Conservation (phyloP, 2,888 invertebrate species). For the Hyles lineata region DNA sequence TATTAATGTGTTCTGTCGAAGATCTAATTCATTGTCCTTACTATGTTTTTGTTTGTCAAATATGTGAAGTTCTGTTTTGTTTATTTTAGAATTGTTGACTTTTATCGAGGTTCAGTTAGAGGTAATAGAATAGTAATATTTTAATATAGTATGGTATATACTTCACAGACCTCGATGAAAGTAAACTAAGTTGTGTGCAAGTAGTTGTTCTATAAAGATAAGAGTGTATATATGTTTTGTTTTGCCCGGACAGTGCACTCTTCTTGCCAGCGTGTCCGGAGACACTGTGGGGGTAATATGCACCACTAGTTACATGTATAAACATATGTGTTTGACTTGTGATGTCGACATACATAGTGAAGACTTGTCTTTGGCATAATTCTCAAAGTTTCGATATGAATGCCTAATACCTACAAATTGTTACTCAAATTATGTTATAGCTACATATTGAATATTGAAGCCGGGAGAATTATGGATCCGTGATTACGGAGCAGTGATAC, state of each 20-base stretch:
- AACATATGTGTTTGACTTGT: constrained; percentile 25
- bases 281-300: constrained; percentile 67
- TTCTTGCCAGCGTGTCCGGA: constrained; percentile 72
- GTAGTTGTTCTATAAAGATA: constrained; percentile 31
- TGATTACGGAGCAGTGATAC: no score
- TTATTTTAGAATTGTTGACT: no score
- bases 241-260: constrained; percentile 64
- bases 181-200: background rate
- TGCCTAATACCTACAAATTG: no score
- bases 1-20: no score
- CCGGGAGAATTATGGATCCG: no score
- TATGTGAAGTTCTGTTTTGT: background rate
- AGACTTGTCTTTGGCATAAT: background rate
- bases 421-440: no score
- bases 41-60: background rate
- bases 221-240: constrained; percentile 41
- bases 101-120: no score
- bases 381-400: no score
- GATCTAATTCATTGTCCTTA: background rate
- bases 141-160: background rate
- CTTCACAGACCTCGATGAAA: background rate
- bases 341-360: constrained; percentile 10
- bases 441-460: no score
- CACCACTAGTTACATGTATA: constrained; percentile 34
- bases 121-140: background rate